These are phyloP conservation scores for Pseudopleuronectes americanus DNA, from an alignment of 2,797 vertebrate species.

Conservation along the genomic window DNA sequence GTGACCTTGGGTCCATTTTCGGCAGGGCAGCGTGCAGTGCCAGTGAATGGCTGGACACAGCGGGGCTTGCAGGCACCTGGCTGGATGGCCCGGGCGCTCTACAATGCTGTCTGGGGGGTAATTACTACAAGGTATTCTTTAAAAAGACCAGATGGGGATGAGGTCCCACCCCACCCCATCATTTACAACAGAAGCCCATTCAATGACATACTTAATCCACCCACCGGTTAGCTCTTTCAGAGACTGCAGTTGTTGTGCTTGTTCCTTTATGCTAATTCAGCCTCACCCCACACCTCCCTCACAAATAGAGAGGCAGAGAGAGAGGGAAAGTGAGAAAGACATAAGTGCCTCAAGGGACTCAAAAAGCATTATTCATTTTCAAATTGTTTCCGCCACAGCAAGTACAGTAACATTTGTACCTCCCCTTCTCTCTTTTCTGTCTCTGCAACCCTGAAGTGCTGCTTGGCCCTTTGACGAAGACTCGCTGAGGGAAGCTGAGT, in stretches of 20 bases:
- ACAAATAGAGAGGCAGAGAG: slow-evolving; percentile 49
- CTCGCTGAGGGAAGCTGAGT: slow-evolving; percentile 19
- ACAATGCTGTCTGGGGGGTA: slow-evolving; percentile 99
- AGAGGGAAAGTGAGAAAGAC: slow-evolving; percentile 77
- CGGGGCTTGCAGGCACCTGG: slow-evolving; percentile 97
- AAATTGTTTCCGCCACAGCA: slow-evolving; percentile 93
- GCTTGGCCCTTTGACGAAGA: slow-evolving; percentile 59
- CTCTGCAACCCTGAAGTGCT: slow-evolving; percentile 57
- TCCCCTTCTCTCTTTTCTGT: slow-evolving; percentile 45
- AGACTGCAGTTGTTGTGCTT: slow-evolving; percentile 88
- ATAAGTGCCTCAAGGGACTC: slow-evolving; percentile 87
- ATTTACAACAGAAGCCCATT: slow-evolving; percentile 99
- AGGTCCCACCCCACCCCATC: slow-evolving; percentile 85
- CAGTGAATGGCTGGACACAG: slow-evolving; percentile 93
- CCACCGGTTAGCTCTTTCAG: slow-evolving; percentile 98
- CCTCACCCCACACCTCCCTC: slow-evolving; percentile 70
- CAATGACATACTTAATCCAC: slow-evolving; percentile 99
- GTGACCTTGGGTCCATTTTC: slow-evolving; percentile 90
- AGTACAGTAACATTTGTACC: slow-evolving; percentile 92
- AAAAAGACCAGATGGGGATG: slow-evolving; percentile 97
- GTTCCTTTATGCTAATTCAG: slow-evolving; percentile 98
- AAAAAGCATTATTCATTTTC: slow-evolving; percentile 94
- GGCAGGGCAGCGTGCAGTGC: slow-evolving; percentile 83
- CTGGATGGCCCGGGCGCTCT: slow-evolving; percentile 88
- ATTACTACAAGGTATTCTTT: slow-evolving; percentile 99